phyloP scores from a whole-genome alignment of 1,140 invertebrate species.

The Mya arenaria region DNA sequence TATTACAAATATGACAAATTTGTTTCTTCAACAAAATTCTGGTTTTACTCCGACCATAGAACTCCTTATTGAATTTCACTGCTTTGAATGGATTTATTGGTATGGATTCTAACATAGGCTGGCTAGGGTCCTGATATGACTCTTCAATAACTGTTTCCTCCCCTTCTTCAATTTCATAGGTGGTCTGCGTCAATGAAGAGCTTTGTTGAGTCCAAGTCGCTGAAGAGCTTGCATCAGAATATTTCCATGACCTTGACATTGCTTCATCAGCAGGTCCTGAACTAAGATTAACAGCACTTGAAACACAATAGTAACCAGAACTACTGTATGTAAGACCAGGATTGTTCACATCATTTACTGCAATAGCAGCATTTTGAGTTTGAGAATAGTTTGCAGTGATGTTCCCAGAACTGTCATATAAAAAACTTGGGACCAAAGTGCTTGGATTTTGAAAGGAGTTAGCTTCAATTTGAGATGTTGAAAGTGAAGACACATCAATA shows the following conservation, averaged over 20 bases:
- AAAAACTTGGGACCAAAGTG: no score
- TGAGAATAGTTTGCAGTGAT: no score
- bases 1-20: constrained; percentile 37
- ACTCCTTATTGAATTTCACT: constrained; percentile 47
- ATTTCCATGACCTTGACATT: no score
- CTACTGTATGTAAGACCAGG: no score
- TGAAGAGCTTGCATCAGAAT: background rate
- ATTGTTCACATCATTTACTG: no score
- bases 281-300: no score
- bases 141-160: background rate
- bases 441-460: no score
- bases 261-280: no score
- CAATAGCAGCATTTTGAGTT: no score
- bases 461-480: no score
- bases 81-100: constrained; percentile 34
- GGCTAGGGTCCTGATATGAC: background rate
- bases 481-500: constrained; percentile 36
- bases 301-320: no score
- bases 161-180: background rate
- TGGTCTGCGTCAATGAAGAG: background rate
- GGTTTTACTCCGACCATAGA: constrained; percentile 35
- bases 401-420: no score
- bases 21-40: constrained; percentile 35
- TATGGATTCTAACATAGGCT: constrained; percentile 8
- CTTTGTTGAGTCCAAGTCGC: background rate